These are phyloP conservation scores for Melitaea athalia DNA, from an alignment of 2,888 invertebrate species.

Conservation along the genomic window DNA sequence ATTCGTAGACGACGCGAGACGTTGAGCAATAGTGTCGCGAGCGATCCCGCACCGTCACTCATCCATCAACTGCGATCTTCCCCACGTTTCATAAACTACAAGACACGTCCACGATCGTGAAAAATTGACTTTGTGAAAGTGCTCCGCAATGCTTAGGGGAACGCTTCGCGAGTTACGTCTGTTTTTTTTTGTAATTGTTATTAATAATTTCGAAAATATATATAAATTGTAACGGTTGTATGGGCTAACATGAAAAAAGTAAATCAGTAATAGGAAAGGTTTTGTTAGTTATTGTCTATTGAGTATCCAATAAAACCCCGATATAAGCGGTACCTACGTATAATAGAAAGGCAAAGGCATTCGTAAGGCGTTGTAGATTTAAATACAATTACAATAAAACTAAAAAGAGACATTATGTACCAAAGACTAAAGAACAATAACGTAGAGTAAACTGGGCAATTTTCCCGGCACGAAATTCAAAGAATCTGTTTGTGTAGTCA, in stretches of 20 bases:
- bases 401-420: too few relatives aligned
- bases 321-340: too few relatives aligned
- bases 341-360: too few relatives aligned
- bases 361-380: too few relatives aligned
- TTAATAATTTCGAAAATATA: background rate
- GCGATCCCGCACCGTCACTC: constrained; percentile 52
- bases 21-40: constrained; percentile 68
- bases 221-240: background rate
- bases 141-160: constrained; percentile 30
- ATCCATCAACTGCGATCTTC: constrained; percentile 57
- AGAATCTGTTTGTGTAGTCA: too few relatives aligned
- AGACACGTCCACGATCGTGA: constrained; percentile 45
- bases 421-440: too few relatives aligned
- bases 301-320: background rate
- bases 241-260: background rate
- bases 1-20: constrained; percentile 57
- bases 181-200: constrained; percentile 13
- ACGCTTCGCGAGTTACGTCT: constrained; percentile 9
- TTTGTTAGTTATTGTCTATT: background rate
- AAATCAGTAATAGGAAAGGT: too few relatives aligned
- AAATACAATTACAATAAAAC: too few relatives aligned
- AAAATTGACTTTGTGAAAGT: constrained; percentile 50
- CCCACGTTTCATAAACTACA: constrained; percentile 57
- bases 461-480: too few relatives aligned
- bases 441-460: too few relatives aligned